phyloP scores from a whole-genome alignment of 2,888 invertebrate genomes.

The Eugnorisma glareosa region DNA sequence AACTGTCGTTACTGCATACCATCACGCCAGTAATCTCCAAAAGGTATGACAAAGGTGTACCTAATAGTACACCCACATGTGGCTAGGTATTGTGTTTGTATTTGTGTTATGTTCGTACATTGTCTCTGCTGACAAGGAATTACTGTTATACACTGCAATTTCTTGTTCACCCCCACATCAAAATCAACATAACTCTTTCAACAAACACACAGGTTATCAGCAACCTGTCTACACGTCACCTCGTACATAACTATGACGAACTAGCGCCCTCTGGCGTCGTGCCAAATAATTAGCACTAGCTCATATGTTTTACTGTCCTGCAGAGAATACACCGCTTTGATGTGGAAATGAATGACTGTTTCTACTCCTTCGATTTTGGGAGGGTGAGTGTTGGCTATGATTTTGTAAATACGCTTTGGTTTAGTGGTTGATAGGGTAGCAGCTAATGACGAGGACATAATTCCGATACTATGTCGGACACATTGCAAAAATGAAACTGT shows the following conservation, averaged over 20 bases:
- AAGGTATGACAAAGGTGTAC: too few species aligned
- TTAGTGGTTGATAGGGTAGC: background rate
- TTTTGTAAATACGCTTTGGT: background rate
- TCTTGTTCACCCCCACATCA: background rate
- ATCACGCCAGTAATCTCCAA: too few species aligned
- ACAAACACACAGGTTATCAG: constrained; percentile 3
- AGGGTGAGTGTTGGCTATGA: constrained; percentile 20
- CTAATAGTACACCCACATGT: too few species aligned
- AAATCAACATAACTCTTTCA: background rate
- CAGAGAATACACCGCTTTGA: constrained; percentile 52
- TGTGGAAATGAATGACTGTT: constrained; percentile 37
- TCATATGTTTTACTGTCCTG: constrained; percentile 56
- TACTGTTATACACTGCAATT: background rate
- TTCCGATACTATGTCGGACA: background rate
- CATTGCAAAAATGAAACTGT: background rate
- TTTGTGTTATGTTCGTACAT: too few species aligned
- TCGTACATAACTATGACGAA: constrained; percentile 5
- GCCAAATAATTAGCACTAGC: constrained; percentile 58
- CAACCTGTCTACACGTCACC: constrained; percentile 18
- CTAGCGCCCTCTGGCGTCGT: constrained; percentile 57
- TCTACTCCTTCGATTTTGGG: constrained; percentile 5
- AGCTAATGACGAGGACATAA: background rate
- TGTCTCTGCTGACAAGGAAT: too few species aligned
- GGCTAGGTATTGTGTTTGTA: too few species aligned
- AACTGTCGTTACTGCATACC: too few species aligned